Percentiles rank a stretch among this genome's conserved stretches.
These are phyloP conservation scores for Sebastes itinus DNA, from an alignment of 2,797 vertebrate genomes.

Conservation along the genomic window DNA sequence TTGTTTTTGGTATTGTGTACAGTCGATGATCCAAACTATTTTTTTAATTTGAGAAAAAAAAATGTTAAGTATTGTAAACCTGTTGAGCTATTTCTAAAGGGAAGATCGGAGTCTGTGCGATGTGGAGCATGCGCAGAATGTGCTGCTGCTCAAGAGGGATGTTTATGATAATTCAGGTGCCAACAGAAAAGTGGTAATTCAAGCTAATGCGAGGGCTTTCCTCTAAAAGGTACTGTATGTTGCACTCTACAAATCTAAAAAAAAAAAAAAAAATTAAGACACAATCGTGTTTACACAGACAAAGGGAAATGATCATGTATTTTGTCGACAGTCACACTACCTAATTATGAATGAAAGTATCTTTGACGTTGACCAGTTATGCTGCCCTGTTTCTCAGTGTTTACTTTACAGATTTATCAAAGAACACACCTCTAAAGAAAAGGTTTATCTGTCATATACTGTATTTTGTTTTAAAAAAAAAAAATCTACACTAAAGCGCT, in stretches of 20 bases:
- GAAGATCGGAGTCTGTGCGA: conserved; percentile 72
- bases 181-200: conserved; percentile 51
- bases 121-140: conserved; percentile 83
- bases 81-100: conserved; percentile 77
- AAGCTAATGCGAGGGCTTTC: conserved; percentile 20
- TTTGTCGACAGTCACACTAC: conserved; percentile 74
- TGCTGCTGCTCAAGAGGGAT: conserved; percentile 50
- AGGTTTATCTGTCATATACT: conserved; percentile 69
- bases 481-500: conserved; percentile 50
- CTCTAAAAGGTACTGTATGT: conserved; percentile 17
- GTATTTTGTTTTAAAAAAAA: conserved; percentile 68
- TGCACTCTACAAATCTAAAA: conserved; percentile 26
- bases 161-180: conserved; percentile 70
- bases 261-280: conserved; percentile 9
- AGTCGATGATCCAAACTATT: conserved; percentile 87
- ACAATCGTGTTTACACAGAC: conserved; percentile 71
- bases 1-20: conserved; percentile 85
- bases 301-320: conserved; percentile 73
- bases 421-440: conserved; percentile 43
- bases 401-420: conserved; percentile 71
- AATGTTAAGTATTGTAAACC: conserved; percentile 77
- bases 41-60: conserved; percentile 88
- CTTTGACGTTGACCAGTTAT: conserved; percentile 74
- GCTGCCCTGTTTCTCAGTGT: conserved; percentile 78
- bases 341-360: conserved; percentile 78